phyloP scores from a whole-genome alignment of 2,888 invertebrate genomes.

The Antitype chi region DNA sequence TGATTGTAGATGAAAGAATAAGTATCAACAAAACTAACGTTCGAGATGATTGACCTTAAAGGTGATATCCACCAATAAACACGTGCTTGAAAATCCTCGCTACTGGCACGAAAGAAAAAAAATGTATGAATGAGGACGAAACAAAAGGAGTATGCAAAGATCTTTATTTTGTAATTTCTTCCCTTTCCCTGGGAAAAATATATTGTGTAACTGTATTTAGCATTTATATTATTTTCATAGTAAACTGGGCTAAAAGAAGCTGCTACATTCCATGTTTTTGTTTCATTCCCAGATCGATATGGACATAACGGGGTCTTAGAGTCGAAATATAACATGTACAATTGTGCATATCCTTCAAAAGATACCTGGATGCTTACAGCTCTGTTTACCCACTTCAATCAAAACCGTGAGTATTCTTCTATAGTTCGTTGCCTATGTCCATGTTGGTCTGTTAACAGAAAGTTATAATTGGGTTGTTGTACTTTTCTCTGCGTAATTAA shows the following conservation, averaged over 20 bases:
- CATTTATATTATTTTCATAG: constrained; percentile 5
- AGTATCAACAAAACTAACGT: not conserved
- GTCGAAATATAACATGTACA: constrained; percentile 69
- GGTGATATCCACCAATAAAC: not conserved
- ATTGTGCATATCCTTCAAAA: constrained; percentile 69
- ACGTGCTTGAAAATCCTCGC: not conserved
- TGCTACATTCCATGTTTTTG: constrained; percentile 65
- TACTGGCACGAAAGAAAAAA: not conserved
- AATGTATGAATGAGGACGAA: not conserved
- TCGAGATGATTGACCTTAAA: no score
- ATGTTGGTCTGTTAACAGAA: constrained; percentile 47
- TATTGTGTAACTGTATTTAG: constrained; percentile 9
- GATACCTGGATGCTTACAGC: constrained; percentile 70
- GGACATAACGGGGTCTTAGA: constrained; percentile 68
- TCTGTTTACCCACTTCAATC: constrained; percentile 70
- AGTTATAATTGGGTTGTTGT: not conserved
- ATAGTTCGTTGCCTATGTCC: constrained; percentile 53
- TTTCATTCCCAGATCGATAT: constrained; percentile 68
- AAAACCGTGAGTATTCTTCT: constrained; percentile 67
- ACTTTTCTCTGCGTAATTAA: not conserved
- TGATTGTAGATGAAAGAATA: not conserved
- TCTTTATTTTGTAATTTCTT: constrained; percentile 17
- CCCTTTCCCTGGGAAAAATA: constrained; percentile 38
- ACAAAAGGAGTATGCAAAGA: not conserved
- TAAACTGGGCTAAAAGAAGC: constrained; percentile 44